These are phyloP conservation scores for Capromys pilorides DNA, from an alignment of 2,797 vertebrate species.

Conservation along the genomic window DNA sequence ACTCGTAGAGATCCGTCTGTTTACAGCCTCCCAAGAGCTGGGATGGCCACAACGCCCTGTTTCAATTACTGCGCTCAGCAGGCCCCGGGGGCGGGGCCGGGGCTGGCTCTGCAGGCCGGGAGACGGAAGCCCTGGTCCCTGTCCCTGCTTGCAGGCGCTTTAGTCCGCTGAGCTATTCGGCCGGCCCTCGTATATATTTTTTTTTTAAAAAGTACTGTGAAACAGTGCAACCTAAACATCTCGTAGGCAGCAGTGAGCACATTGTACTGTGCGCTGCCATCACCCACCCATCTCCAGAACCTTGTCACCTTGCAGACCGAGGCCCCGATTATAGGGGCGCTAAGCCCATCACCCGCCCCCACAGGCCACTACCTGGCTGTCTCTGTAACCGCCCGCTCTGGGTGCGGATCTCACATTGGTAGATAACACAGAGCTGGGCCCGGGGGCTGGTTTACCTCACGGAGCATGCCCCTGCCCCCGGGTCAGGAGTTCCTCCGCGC, in stretches of 20 bases:
- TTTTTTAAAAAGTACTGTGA: not conserved
- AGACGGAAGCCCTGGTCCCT: no score
- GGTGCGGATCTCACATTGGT: not conserved
- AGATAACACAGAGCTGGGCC: not conserved
- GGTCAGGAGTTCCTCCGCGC: not conserved
- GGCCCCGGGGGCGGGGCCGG: no score
- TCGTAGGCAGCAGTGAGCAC: not conserved
- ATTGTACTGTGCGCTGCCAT: fast-evolving
- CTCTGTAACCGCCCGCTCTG: no score
- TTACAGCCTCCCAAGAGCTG: no score
- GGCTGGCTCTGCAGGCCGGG: no score
- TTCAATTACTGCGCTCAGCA: no score
- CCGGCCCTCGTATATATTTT: not conserved
- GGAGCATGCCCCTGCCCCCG: not conserved
- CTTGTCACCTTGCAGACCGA: not conserved
- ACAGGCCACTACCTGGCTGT: no score
- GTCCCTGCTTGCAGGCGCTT: no score
- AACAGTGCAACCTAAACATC: not conserved
- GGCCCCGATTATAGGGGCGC: not conserved
- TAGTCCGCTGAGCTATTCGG: no score
- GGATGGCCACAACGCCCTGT: no score
- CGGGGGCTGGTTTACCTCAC: not conserved
- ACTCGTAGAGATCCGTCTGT: no score
- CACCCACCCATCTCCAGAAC: not conserved
- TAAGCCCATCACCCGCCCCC: not conserved